Percentiles rank a stretch among this genome's conserved stretches.
These are phyloP conservation scores for Platyrinchus mystaceus DNA, from an alignment of 2,797 vertebrate species.

Conservation along the genomic window DNA sequence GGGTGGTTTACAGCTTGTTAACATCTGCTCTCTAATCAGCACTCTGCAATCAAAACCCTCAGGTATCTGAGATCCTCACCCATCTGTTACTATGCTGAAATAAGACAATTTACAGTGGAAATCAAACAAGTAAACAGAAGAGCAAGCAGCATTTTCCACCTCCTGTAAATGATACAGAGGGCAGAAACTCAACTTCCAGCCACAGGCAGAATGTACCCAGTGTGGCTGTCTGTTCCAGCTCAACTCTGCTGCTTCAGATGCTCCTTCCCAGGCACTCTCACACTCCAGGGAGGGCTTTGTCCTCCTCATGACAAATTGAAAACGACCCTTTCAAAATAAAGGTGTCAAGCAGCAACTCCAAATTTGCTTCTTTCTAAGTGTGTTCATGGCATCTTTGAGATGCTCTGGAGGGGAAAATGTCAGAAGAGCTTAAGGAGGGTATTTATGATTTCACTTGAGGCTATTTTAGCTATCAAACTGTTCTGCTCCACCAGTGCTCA, in stretches of 20 bases:
- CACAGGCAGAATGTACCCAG: background rate
- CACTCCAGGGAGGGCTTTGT: background rate
- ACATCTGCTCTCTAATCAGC: slow-evolving; percentile 11
- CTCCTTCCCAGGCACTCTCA: background rate
- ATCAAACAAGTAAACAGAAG: background rate
- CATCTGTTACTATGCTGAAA: background rate
- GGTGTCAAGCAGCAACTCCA: background rate
- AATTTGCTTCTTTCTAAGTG: background rate
- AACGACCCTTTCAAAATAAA: background rate
- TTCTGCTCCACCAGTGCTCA: background rate
- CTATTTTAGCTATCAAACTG: background rate
- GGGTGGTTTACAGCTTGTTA: background rate
- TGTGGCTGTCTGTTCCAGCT: background rate
- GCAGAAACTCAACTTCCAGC: background rate
- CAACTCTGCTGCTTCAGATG: background rate
- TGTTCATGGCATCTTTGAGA: background rate
- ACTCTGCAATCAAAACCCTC: background rate
- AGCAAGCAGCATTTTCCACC: background rate
- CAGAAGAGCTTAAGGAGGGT: background rate
- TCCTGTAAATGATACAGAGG: background rate
- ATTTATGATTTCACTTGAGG: background rate
- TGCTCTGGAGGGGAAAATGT: background rate
- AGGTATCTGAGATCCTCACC: slow-evolving; percentile 9
- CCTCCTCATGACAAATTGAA: background rate
- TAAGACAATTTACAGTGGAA: background rate